Conservation (phyloP, 2,797 vertebrate genomes). For the Trachops cirrhosus region DNA sequence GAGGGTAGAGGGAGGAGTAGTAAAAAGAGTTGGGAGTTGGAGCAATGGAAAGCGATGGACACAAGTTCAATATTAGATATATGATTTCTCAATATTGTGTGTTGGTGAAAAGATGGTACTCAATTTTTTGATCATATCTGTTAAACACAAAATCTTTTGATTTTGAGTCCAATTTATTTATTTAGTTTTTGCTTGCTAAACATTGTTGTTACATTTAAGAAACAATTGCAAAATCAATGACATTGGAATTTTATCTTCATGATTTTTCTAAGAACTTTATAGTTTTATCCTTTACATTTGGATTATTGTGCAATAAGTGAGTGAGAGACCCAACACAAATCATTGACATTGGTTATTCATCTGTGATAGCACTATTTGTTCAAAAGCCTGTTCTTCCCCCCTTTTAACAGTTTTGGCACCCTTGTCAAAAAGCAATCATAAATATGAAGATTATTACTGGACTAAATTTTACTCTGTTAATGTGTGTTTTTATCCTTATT, state of each 20-base stretch:
- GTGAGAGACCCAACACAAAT: not conserved
- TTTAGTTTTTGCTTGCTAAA: not conserved
- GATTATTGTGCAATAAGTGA: not conserved
- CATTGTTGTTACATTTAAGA: not conserved
- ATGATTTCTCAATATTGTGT: not conserved
- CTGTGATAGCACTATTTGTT: no score
- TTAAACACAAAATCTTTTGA: not conserved
- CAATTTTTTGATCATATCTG: not conserved
- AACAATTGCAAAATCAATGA: not conserved
- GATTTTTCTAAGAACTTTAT: no score
- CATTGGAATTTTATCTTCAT: not conserved
- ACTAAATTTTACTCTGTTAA: not conserved
- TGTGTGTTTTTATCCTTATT: no score
- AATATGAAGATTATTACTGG: not conserved
- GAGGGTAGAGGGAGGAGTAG: no score
- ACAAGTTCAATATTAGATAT: not conserved
- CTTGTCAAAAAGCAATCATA: no score
- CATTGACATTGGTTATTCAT: no score
- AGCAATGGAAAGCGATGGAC: no score
- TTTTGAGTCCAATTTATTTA: not conserved
- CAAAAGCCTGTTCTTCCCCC: no score
- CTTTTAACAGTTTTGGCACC: no score
- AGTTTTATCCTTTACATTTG: not conserved
- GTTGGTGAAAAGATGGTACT: not conserved
- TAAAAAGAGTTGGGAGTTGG: no score